Evolutionary conservation across 2,888 invertebrate species (phyloP).

Genomic region (Thyatira batis): DNA sequence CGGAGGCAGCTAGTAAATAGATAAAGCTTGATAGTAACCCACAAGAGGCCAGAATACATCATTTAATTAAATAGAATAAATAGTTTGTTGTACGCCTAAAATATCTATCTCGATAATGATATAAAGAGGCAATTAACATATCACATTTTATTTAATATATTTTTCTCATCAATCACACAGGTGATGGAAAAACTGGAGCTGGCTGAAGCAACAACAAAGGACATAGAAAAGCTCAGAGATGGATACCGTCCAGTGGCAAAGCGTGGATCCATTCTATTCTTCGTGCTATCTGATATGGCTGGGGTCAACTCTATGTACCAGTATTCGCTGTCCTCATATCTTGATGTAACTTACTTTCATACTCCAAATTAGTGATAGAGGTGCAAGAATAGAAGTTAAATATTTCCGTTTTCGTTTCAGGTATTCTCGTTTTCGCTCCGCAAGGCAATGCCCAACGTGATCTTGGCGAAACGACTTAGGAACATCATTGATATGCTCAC

Average conservation of each 20-base stretch:
- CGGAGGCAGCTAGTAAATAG: too few relatives aligned
- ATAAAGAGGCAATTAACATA: too few relatives aligned
- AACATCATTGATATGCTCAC: conserved; percentile 94
- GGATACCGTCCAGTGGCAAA: conserved; percentile 93
- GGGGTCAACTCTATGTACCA: conserved; percentile 95
- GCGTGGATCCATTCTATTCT: conserved; percentile 94
- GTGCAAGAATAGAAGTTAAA: too few relatives aligned
- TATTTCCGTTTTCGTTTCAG: conserved; percentile 33
- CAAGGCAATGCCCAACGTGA: conserved; percentile 91
- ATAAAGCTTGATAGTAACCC: too few relatives aligned
- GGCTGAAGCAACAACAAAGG: conserved; percentile 88
- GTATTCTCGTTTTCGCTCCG: conserved; percentile 91
- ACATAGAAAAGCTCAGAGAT: conserved; percentile 92
- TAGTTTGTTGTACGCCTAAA: too few relatives aligned
- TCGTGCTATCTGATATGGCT: conserved; percentile 95
- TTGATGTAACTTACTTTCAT: conserved; percentile 79
- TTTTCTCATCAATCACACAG: conserved; percentile 47
- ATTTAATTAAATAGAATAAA: too few relatives aligned
- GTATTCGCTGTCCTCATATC: conserved; percentile 92
- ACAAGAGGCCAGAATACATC: too few relatives aligned
- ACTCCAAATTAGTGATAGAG: too few relatives aligned
- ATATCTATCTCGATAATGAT: too few relatives aligned
- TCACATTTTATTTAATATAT: too few relatives aligned
- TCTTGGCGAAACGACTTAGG: conserved; percentile 86
- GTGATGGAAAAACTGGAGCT: conserved; percentile 89